Percentiles rank a stretch among this genome's conserved stretches.
phyloP scores from a whole-genome alignment of 2,888 invertebrate genomes.

The Caenorhabditis drosophilae region DNA sequence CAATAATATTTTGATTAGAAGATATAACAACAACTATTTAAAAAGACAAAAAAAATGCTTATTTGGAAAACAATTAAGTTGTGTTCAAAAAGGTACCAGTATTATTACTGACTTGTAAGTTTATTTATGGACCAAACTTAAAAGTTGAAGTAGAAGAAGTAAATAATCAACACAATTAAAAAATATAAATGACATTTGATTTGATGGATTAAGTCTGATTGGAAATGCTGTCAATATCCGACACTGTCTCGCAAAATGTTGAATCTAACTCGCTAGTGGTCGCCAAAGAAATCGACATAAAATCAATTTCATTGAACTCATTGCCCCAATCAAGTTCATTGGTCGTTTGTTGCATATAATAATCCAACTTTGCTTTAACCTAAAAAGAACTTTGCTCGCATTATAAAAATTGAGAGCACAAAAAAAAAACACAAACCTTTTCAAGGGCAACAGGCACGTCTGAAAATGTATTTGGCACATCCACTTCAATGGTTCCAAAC shows the following conservation, averaged over 20 bases:
- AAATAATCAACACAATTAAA: too few relatives aligned
- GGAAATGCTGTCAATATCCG: slow-evolving; percentile 31
- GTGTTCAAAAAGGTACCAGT: too few relatives aligned
- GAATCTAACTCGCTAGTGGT: slow-evolving; percentile 37
- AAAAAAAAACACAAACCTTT: slow-evolving; percentile 26
- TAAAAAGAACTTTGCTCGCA: slow-evolving; percentile 13
- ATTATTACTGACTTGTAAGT: too few relatives aligned
- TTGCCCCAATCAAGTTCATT: slow-evolving; percentile 49
- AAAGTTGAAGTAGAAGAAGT: too few relatives aligned
- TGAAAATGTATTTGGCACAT: slow-evolving; percentile 38
- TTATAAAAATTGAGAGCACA: not conserved
- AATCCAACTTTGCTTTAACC: slow-evolving; percentile 40
- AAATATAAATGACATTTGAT: too few relatives aligned
- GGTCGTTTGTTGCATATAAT: slow-evolving; percentile 56
- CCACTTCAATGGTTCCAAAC: slow-evolving; percentile 51
- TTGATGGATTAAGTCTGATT: too few relatives aligned
- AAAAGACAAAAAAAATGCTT: too few relatives aligned
- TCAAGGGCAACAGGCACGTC: slow-evolving; percentile 47
- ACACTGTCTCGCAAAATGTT: slow-evolving; percentile 15
- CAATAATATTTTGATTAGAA: too few relatives aligned
- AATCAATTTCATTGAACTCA: slow-evolving; percentile 20
- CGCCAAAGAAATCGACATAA: slow-evolving; percentile 34
- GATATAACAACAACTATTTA: too few relatives aligned
- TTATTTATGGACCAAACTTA: too few relatives aligned
- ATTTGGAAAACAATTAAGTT: too few relatives aligned